Evolutionary conservation across 2,888 invertebrate genomes (phyloP), one percentile per base, ranked within the genome.

Genomic region (Synergus umbraculus): DNA sequence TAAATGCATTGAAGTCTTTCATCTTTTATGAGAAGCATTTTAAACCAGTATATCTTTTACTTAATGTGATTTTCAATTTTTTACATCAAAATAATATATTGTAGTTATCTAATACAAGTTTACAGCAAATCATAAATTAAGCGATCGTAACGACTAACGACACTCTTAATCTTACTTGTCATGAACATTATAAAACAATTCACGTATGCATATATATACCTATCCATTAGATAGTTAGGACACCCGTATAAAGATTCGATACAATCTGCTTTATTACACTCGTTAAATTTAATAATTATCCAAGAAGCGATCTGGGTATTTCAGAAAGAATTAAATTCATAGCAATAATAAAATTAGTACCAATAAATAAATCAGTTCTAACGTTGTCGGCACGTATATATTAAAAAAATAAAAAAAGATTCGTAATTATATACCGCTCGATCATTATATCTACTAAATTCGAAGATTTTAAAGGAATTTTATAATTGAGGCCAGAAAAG

Each of bases 151-250:
- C 12, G 44, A 44, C 8, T 18, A 43, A 66, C 43, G 63, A 63
- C 22, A 63, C 12, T 64, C 22, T 18, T 66, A 66, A 66, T 66
- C 67, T 67, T 22, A 22, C 65, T 18, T 44, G 12, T 66, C 66
- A 66, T 43, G 66, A 43, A 43, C 43, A 43, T 37, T 37, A 37
- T 37, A 37, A 37, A 37, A 37, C 37, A 63, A 64, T 64, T 64
- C 29, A 37, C 64, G 44, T 67, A 22, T 67, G 18, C 13, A 67
- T 22, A 22, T 22, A 22, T 22, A 22, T 44, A 22, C 44, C 4
- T 13, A 44, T 18, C 22, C 46, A 13, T 67, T 67, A 15, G 22
- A 46, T 67, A 29, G 18, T 10, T 64, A 46, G 67, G 22, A 67
- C 46, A 46, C 18, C n/a, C 43, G 1, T 67, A 22, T n/a, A 41